Evolutionary conservation across 1,140 invertebrate genomes (phyloP), one percentile per base, ranked within the genome.

Genomic region (Zaprionus camerounensis): DNA sequence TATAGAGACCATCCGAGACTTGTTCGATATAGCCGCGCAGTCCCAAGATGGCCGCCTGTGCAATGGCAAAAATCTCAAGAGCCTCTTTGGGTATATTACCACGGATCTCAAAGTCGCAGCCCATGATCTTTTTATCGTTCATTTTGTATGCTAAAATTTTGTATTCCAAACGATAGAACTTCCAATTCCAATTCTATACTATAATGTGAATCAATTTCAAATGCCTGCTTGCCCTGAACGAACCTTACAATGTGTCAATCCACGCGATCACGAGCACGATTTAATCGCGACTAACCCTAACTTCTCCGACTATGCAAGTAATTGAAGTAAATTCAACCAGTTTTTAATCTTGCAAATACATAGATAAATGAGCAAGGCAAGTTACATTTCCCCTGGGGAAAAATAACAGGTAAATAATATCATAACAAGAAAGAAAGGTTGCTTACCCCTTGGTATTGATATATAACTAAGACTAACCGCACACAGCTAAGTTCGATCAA

Each of bases 81-180:
- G 86, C 86, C 38, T 88, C 85, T 38, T 81, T 72, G 11, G 79
- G 76, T 0, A 88, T 0, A 2, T 80, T 31, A 1, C 76, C 85
- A 1, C 9, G 34, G 1, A 88, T 64, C 46, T 85, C 81, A 34
- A 90, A 62, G 17, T 88, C 85, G 13, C 85, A 88, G 24, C 31
- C 11, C 85, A 88, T 76, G 6, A 78, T 11, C 1, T 20, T 9
- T 56, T 31, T 20, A 11, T 34, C 49, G 51, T 17, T 24, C 59
- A 71, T 66, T n/a, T 56, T 24, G n/a, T 15, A 5, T 7, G 24
- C 2, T 36, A 17, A 58, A 38, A 58, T 22, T 38, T 38, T 4
- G 15, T 1, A 55, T 61, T 51, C 20, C n/a, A 11, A 49, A 49
- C 46, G 15, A 13, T 58, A 51, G 13, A 13, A 11, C n/a, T 17